Evolutionary conservation across 1,140 invertebrate genomes (phyloP).

Genomic region (Neelides sp.): DNA sequence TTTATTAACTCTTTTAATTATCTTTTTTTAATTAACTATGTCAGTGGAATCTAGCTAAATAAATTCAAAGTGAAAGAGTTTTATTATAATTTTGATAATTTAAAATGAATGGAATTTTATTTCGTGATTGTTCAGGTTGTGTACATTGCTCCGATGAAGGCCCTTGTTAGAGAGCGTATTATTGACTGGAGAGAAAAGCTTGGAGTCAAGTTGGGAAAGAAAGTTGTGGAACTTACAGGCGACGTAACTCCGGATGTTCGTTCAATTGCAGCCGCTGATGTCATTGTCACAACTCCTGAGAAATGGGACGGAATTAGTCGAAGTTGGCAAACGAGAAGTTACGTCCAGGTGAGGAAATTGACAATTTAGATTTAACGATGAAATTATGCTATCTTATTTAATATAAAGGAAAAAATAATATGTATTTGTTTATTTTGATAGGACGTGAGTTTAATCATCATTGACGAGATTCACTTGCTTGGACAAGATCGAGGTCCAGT

Average conservation of each 20-base stretch:
- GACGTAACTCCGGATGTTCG: conserved; percentile 87
- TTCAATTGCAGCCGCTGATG: conserved; percentile 66
- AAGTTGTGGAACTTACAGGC: conserved; percentile 89
- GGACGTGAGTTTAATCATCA: conserved; percentile 82
- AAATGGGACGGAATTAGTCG: conserved; percentile 99
- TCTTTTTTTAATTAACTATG: conserved; percentile 11
- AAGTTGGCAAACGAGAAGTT: conserved; percentile 91
- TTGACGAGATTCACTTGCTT: conserved; percentile 96
- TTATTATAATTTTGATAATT: neutral
- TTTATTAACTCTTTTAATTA: conserved; percentile 18
- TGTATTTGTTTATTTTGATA: conserved; percentile 24
- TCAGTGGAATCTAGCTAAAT: neutral
- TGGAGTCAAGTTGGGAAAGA: conserved; percentile 59
- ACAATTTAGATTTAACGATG: neutral
- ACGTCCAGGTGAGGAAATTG: conserved; percentile 51
- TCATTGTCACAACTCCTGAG: conserved; percentile 97
- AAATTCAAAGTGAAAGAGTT: neutral
- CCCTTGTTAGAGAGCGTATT: conserved; percentile 89
- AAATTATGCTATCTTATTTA: neutral
- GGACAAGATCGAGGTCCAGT: conserved; percentile 78
- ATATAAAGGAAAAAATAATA: neutral
- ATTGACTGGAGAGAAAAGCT: conserved; percentile 91
- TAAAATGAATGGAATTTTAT: conserved; percentile 22
- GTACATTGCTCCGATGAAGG: conserved; percentile 97
- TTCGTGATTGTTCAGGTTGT: conserved; percentile 51